Conservation (phyloP, 2,797 vertebrate species). For the Coranthus polyacanthus region DNA sequence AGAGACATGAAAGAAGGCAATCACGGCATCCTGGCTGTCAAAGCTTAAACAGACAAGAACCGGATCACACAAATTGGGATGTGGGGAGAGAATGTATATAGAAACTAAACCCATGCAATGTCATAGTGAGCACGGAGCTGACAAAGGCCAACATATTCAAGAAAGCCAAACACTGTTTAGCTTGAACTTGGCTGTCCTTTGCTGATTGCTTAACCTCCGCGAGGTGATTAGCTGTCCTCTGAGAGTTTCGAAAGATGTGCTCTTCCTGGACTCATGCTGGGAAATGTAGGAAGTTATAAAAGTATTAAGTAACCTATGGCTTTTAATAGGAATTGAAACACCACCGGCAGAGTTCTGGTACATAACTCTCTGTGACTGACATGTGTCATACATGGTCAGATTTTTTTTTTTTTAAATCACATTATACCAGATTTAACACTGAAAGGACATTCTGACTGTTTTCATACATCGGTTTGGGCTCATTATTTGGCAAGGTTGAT, state of each 20-base stretch:
- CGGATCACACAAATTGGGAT: constrained; percentile 44
- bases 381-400: too few species aligned
- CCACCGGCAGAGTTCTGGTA: neutral
- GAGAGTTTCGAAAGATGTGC: constrained; percentile 50
- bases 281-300: constrained; percentile 44
- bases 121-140: constrained; percentile 9
- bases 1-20: constrained; percentile 67
- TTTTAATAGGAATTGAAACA: constrained; percentile 32
- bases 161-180: constrained; percentile 40
- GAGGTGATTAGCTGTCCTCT: constrained; percentile 40
- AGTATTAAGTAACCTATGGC: constrained; percentile 30
- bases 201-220: constrained; percentile 50
- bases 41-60: constrained; percentile 44
- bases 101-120: constrained; percentile 13
- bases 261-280: constrained; percentile 30
- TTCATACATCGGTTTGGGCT: too few species aligned
- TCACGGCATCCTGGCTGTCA: constrained; percentile 61
- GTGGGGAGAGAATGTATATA: constrained; percentile 39
- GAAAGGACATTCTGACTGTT: too few species aligned
- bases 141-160: constrained; percentile 30
- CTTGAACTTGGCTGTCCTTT: constrained; percentile 13
- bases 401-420: too few species aligned
- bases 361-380: too few species aligned
- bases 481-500: too few species aligned
- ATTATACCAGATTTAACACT: too few species aligned